These are phyloP conservation scores for Ethmia dodecea DNA, from an alignment of 2,888 invertebrate species.

Conservation along the genomic window DNA sequence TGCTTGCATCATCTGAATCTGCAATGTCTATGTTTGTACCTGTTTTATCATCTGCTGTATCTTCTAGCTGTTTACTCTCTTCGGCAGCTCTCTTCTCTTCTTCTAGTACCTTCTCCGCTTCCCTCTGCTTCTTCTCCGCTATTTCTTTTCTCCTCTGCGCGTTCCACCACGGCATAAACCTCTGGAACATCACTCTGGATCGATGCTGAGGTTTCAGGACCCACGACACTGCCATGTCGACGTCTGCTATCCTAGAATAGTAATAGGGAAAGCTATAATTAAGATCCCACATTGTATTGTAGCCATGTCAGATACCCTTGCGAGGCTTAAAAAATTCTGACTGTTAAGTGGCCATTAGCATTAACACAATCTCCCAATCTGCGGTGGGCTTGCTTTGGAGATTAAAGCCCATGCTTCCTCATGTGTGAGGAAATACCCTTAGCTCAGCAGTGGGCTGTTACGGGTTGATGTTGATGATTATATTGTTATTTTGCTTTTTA, in stretches of 20 bases:
- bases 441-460: too few relatives aligned
- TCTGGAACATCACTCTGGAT: constrained; percentile 64
- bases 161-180: constrained; percentile 72
- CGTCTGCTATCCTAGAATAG: constrained; percentile 63
- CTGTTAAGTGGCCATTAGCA: too few relatives aligned
- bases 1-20: not conserved
- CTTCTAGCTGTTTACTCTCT: constrained; percentile 8
- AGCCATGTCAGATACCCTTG: too few relatives aligned
- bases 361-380: too few relatives aligned
- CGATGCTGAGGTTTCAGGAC: constrained; percentile 71
- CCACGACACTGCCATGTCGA: constrained; percentile 68
- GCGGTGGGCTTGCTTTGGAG: too few relatives aligned
- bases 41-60: not conserved
- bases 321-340: too few relatives aligned
- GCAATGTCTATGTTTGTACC: not conserved
- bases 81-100: constrained; percentile 5
- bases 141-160: constrained; percentile 50
- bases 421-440: too few relatives aligned
- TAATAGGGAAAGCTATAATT: too few relatives aligned
- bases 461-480: too few relatives aligned
- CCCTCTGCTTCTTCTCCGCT: constrained; percentile 46
- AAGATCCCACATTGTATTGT: too few relatives aligned
- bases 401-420: too few relatives aligned
- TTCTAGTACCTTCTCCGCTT: constrained; percentile 26
- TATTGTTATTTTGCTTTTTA: too few relatives aligned